Conservation (phyloP, 2,797 vertebrate genomes). For the Crenichthys baileyi region DNA sequence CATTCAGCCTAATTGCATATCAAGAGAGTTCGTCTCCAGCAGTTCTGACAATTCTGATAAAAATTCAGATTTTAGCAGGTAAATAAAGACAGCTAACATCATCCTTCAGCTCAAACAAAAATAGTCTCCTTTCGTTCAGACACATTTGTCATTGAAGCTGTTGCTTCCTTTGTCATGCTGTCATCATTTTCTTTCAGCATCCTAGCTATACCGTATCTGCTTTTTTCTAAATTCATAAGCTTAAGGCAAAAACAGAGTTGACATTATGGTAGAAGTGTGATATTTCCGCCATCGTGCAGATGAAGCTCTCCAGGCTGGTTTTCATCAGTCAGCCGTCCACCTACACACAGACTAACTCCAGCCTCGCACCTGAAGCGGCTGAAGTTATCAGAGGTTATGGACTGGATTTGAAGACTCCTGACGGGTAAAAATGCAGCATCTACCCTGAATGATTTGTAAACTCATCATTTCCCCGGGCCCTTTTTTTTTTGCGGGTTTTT, state of each 20-base stretch:
- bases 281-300: slow-evolving; percentile 20
- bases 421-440: slow-evolving; percentile 11
- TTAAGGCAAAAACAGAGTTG: slow-evolving; percentile 13
- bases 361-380: slow-evolving; percentile 31
- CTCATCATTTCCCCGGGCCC: no score
- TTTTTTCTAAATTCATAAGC: slow-evolving; percentile 12
- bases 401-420: slow-evolving; percentile 22
- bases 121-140: slow-evolving; percentile 17
- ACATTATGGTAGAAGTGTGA: slow-evolving; percentile 49
- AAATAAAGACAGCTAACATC: slow-evolving; percentile 15
- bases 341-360: slow-evolving; percentile 43
- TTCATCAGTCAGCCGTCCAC: slow-evolving; percentile 51
- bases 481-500: no score
- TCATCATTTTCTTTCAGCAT: slow-evolving; percentile 2
- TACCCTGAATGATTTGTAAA: not conserved
- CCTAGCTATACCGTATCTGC: not conserved
- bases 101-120: slow-evolving; percentile 13
- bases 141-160: slow-evolving; percentile 8
- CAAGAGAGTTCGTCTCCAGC: slow-evolving; percentile 33
- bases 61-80: slow-evolving; percentile 29
- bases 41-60: slow-evolving; percentile 24
- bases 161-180: slow-evolving; percentile 8
- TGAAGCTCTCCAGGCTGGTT: slow-evolving; percentile 33
- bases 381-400: slow-evolving; percentile 21
- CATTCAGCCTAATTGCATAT: slow-evolving; percentile 59